Evolutionary conservation across 2,888 invertebrate species (phyloP).

Genomic region (Agrochola lota): DNA sequence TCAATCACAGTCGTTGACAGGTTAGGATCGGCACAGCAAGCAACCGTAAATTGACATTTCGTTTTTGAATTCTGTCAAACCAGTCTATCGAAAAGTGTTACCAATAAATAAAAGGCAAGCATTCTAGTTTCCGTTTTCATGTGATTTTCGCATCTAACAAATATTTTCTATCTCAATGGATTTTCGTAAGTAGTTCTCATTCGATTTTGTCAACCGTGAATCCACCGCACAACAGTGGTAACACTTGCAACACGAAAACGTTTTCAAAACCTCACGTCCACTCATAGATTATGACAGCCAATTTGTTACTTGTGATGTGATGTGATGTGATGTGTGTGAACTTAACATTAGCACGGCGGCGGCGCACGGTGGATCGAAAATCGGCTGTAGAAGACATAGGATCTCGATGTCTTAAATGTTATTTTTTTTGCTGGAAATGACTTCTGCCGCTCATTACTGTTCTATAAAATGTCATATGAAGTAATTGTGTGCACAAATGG

Average conservation of each 20-base stretch:
- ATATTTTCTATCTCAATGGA: too few species aligned
- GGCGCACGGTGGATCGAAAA: too few species aligned
- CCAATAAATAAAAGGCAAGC: neutral
- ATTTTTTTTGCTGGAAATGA: too few species aligned
- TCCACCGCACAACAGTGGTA: neutral
- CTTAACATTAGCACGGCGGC: neutral
- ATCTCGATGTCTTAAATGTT: too few species aligned
- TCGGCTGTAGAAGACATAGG: too few species aligned
- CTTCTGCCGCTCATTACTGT: too few species aligned
- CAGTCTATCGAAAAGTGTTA: conserved; percentile 1
- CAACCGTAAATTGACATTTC: conserved; percentile 29
- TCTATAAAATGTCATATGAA: too few species aligned
- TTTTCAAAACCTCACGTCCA: neutral
- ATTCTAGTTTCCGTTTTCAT: neutral
- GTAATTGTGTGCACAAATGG: too few species aligned
- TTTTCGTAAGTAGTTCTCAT: too few species aligned
- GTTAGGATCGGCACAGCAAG: conserved; percentile 29
- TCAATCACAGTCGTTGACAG: conserved; percentile 42
- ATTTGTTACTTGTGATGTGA: neutral
- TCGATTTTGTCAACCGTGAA: neutral
- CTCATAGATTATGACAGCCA: neutral
- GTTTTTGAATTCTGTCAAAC: conserved; percentile 25
- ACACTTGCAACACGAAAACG: neutral
- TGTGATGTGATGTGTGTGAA: neutral
- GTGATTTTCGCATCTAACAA: too few species aligned